These are phyloP conservation scores for Clistopyga incitator DNA, from an alignment of 2,888 invertebrate genomes.

Conservation along the genomic window DNA sequence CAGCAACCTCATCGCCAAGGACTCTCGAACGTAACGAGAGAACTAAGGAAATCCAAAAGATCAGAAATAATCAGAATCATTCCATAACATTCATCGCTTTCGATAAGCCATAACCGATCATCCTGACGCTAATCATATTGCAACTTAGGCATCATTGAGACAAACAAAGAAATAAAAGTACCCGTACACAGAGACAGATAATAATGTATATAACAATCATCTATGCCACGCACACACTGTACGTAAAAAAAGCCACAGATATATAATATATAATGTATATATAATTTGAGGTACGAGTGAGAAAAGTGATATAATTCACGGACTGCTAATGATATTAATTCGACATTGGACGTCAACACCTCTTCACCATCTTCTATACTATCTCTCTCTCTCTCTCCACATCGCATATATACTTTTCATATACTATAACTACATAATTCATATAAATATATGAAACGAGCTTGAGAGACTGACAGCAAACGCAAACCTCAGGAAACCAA, in stretches of 20 bases:
- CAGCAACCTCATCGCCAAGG: conserved; percentile 78
- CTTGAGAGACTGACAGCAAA: conserved; percentile 56
- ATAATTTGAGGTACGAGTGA: conserved; percentile 32
- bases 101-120: conserved; percentile 51
- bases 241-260: conserved; percentile 45
- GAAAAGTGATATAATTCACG: conserved; percentile 30
- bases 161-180: conserved; percentile 13
- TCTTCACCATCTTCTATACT: conserved; percentile 38
- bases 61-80: conserved; percentile 2
- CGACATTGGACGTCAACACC: conserved; percentile 67
- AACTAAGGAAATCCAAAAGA: conserved; percentile 1
- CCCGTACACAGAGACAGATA: conserved; percentile 44
- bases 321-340: conserved; percentile 53
- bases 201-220: conserved; percentile 54
- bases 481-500: conserved; percentile 50
- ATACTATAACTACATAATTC: conserved; percentile 40
- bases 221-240: conserved; percentile 37
- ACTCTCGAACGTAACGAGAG: conserved; percentile 62
- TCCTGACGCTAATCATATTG: conserved; percentile 28
- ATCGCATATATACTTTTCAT: conserved; percentile 45
- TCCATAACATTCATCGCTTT: conserved; percentile 26
- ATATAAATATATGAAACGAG: conserved; percentile 45
- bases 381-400: conserved; percentile 48
- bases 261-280: conserved; percentile 39
- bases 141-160: conserved; percentile 30